Percentiles rank a stretch among this genome's conserved stretches.
phyloP scores from a whole-genome alignment of 2,113 vertebrate species.

The Lagopus muta region DNA sequence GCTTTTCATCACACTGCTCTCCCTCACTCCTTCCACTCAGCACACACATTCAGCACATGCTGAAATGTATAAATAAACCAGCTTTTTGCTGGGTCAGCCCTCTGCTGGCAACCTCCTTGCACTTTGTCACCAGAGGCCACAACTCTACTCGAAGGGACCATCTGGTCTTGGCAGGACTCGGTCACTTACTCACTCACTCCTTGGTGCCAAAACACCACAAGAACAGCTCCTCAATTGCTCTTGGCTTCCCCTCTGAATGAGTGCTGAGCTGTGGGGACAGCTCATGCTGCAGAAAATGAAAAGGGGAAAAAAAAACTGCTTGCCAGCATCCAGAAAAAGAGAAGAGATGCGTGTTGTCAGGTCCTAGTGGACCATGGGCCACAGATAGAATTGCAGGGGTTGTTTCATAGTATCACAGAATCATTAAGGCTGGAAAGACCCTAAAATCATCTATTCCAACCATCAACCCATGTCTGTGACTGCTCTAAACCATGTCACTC shows the following conservation, averaged over 20 bases:
- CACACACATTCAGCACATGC: rapidly evolving
- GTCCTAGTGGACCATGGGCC: neutral
- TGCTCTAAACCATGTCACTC: too few relatives aligned
- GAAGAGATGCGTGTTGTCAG: neutral
- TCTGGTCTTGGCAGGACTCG: slow-evolving; percentile 14
- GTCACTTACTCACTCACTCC: neutral
- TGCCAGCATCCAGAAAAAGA: neutral
- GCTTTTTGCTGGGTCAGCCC: slow-evolving; percentile 52
- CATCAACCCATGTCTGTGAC: too few relatives aligned
- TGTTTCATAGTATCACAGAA: too few relatives aligned
- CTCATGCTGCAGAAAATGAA: neutral
- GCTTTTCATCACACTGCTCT: neutral
- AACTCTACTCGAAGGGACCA: slow-evolving; percentile 38
- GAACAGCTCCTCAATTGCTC: neutral
- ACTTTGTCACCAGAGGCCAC: slow-evolving; percentile 44
- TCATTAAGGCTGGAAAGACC: too few relatives aligned
- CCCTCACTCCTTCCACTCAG: neutral
- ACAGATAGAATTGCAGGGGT: neutral
- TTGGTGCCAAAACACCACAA: slow-evolving; percentile 39
- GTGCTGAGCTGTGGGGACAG: neutral
- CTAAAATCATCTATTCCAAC: too few relatives aligned
- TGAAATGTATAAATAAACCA: slow-evolving; percentile 55
- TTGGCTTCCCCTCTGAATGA: slow-evolving; percentile 5
- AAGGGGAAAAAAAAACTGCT: neutral
- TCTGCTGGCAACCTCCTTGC: slow-evolving; percentile 7